phyloP scores from a whole-genome alignment of 2,888 invertebrate species.

The Entomobrya multifasciata region DNA sequence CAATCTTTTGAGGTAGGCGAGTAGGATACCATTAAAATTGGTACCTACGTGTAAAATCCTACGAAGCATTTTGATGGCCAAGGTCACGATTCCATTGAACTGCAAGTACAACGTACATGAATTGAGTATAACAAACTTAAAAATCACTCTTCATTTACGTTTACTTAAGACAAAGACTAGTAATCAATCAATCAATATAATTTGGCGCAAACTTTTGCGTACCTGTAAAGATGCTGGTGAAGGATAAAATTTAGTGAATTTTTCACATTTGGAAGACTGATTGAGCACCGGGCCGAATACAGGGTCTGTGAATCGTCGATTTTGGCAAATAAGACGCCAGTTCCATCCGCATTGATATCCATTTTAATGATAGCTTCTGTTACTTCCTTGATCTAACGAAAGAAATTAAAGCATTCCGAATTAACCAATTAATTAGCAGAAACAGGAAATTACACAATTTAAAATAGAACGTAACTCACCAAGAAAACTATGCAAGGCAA shows the following conservation, averaged over 20 bases:
- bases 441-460: neutral
- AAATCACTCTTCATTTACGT: neutral
- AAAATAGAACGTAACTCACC: neutral
- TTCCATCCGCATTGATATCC: conserved; percentile 45
- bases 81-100: conserved; percentile 30
- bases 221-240: neutral
- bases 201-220: too few relatives aligned
- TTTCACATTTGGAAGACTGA: neutral
- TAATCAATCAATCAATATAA: neutral
- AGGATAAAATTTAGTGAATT: neutral
- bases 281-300: neutral
- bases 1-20: too few relatives aligned
- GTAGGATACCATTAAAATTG: too few relatives aligned
- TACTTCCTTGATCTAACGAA: neutral
- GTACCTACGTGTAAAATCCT: neutral
- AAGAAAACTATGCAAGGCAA: neutral
- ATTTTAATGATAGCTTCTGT: neutral
- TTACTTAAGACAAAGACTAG: neutral
- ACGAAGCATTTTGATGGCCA: neutral
- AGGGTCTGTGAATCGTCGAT: too few relatives aligned
- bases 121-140: neutral
- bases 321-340: conserved; percentile 41
- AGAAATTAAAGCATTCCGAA: too few relatives aligned
- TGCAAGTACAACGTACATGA: neutral
- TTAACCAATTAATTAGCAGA: neutral